A percentile compares a stretch with the other conserved stretches of the same genome.
Conservation (phyloP, 2,888 invertebrate species). For the Pollenia labialis region DNA sequence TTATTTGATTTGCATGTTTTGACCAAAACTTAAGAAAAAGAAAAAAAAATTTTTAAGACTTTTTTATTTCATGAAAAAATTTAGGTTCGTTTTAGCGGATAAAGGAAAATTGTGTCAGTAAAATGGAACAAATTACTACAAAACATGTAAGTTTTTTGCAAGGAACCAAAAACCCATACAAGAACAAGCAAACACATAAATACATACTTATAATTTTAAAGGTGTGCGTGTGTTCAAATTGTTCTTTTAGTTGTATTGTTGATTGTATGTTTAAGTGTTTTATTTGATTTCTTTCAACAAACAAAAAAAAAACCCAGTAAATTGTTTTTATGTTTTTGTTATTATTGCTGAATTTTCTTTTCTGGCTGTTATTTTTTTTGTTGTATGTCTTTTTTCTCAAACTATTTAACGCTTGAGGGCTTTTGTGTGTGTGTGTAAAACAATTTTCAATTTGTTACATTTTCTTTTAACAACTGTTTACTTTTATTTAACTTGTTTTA, state of each 20-base stretch:
- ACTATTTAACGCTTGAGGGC: slow-evolving; percentile 52
- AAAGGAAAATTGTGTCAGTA: slow-evolving; percentile 52
- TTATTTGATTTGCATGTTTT: slow-evolving; percentile 70
- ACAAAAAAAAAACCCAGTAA: slow-evolving; percentile 24
- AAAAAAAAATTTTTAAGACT: slow-evolving; percentile 19
- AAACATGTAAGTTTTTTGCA: slow-evolving; percentile 65
- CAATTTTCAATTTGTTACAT: slow-evolving; percentile 55
- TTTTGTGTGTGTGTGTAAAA: slow-evolving; percentile 32
- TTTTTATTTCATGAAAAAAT: slow-evolving; percentile 8
- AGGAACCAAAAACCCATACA: neutral
- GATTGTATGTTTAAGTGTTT: slow-evolving; percentile 20
- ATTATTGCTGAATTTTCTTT: neutral
- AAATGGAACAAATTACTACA: slow-evolving; percentile 70
- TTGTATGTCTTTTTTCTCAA: slow-evolving; percentile 4
- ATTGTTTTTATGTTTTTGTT: slow-evolving; percentile 47
- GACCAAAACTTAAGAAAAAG: slow-evolving; percentile 20
- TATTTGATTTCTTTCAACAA: neutral
- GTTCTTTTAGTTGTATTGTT: slow-evolving; percentile 7
- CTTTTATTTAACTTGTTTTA: slow-evolving; percentile 45
- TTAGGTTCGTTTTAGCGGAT: slow-evolving; percentile 32
- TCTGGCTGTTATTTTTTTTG: neutral
- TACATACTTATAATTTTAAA: neutral
- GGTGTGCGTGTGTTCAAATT: slow-evolving; percentile 20
- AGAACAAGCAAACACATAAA: neutral
- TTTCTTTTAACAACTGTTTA: slow-evolving; percentile 45